These are phyloP conservation scores for Nomada ruficornis DNA, from an alignment of 2,888 invertebrate species.

Conservation along the genomic window DNA sequence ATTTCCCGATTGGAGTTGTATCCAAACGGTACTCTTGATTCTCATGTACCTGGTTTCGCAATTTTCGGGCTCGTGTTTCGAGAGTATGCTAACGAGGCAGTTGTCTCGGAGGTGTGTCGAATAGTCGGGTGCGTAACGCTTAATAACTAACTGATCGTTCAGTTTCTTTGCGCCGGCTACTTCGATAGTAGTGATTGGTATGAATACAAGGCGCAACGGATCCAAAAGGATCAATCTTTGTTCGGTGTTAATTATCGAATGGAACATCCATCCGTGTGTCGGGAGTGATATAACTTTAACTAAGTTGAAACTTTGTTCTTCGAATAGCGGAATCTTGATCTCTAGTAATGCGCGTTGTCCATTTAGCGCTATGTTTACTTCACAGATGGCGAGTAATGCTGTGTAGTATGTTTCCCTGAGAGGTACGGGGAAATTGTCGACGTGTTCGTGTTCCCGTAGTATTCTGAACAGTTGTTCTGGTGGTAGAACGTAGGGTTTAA, in stretches of 20 bases:
- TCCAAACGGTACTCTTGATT: constrained; percentile 6
- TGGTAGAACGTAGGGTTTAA: neutral
- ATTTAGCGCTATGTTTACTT: too few relatives aligned
- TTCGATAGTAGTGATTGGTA: neutral
- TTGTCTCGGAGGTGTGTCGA: neutral
- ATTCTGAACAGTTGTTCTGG: too few relatives aligned
- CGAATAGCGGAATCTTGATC: neutral
- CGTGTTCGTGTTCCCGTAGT: too few relatives aligned
- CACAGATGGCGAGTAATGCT: too few relatives aligned
- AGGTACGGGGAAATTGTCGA: too few relatives aligned
- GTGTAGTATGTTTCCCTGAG: too few relatives aligned
- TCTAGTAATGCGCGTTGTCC: too few relatives aligned
- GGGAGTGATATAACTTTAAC: neutral
- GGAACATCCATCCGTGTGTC: neutral
- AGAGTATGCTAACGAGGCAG: neutral
- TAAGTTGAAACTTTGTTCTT: neutral
- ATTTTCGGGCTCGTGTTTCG: constrained; percentile 12
- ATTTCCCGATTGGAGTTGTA: constrained; percentile 22
- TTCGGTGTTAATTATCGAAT: neutral
- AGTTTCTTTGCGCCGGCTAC: too few relatives aligned
- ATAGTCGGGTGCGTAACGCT: neutral
- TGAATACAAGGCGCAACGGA: neutral
- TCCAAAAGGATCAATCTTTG: neutral
- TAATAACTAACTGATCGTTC: too few relatives aligned
- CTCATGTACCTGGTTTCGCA: constrained; percentile 25